Conservation (phyloP, 2,888 invertebrate genomes). For the Plebejus anna region DNA sequence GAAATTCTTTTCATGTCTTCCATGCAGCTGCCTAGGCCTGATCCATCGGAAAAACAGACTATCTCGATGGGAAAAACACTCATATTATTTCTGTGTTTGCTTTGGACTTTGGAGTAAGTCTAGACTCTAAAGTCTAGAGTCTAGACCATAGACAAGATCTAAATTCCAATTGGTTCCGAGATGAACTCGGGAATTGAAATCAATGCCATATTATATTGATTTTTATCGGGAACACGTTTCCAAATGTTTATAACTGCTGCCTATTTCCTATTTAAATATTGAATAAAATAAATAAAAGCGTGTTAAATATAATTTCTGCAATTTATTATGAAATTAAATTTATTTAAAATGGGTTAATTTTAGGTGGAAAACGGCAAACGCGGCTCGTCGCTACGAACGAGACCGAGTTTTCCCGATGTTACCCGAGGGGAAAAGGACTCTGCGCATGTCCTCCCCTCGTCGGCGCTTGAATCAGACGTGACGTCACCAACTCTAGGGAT, state of each 20-base stretch:
- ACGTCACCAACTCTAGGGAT: constrained; percentile 58
- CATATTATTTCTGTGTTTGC: not conserved
- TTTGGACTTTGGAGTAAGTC: not conserved
- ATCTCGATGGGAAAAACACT: not conserved
- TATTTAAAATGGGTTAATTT: not conserved
- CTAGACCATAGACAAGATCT: not conserved
- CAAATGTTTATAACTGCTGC: not conserved
- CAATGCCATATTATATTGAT: not conserved
- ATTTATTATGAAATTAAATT: not conserved
- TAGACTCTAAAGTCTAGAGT: not conserved
- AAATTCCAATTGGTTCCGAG: constrained; percentile 6
- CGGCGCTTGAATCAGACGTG: constrained; percentile 47
- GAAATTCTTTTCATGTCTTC: no score
- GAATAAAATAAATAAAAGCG: not conserved
- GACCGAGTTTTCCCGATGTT: constrained; percentile 45
- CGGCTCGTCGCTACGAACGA: constrained; percentile 45
- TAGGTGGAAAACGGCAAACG: constrained; percentile 30
- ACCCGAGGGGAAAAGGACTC: constrained; percentile 48
- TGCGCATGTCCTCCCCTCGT: constrained; percentile 60
- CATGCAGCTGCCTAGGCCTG: no score
- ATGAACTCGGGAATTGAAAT: constrained; percentile 3
- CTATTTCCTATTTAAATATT: not conserved
- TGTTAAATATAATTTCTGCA: not conserved
- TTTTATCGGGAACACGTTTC: not conserved
- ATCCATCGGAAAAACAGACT: no score